Evolutionary conservation across 2,797 vertebrate genomes (phyloP).

Genomic region (Heteromormyrus szaboi): DNA sequence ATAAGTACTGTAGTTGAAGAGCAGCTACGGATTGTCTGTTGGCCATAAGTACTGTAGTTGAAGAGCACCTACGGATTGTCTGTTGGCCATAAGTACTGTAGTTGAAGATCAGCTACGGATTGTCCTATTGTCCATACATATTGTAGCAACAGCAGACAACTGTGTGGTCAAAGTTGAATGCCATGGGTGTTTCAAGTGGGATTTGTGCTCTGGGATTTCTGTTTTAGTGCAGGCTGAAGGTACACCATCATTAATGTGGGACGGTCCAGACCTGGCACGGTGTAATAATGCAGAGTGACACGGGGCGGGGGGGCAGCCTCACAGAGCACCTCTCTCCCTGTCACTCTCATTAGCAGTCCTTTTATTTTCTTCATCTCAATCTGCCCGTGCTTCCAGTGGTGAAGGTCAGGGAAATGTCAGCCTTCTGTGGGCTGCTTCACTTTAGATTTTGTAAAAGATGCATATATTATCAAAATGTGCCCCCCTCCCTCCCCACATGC

Average conservation of each 20-base stretch:
- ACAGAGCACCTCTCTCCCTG: background rate
- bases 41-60: background rate
- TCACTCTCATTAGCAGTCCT: constrained; percentile 43
- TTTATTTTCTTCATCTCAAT: constrained; percentile 16
- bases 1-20: background rate
- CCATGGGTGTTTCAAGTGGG: background rate
- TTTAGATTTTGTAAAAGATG: constrained; percentile 34
- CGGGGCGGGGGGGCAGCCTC: background rate
- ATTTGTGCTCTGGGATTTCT: background rate
- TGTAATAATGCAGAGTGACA: background rate
- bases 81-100: background rate
- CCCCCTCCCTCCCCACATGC: background rate
- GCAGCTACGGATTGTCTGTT: background rate
- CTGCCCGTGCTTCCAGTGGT: constrained; percentile 8
- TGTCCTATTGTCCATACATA: background rate
- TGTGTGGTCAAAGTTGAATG: background rate
- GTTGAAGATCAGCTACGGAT: background rate
- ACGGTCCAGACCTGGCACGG: background rate
- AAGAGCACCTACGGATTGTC: background rate
- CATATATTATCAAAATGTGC: constrained; percentile 28
- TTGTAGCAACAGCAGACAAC: background rate
- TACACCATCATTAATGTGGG: background rate
- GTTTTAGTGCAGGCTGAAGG: background rate
- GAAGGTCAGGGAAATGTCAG: constrained; percentile 20
- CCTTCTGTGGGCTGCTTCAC: constrained; percentile 30